A percentile compares a stretch with the other conserved stretches of the same genome.
Evolutionary conservation across 2,797 vertebrate species (phyloP).

Genomic region (Selene dorsalis): DNA sequence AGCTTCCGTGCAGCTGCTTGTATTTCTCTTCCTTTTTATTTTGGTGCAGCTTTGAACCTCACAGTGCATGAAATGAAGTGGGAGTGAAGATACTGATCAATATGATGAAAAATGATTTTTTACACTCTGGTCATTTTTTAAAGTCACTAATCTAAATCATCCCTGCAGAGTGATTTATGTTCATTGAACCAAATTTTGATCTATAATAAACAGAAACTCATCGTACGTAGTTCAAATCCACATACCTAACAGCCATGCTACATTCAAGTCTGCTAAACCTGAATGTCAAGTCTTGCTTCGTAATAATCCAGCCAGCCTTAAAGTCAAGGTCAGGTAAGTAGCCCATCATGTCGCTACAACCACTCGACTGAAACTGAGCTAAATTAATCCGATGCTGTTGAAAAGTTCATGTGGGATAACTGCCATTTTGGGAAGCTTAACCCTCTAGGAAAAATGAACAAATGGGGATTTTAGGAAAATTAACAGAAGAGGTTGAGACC

Average conservation of each 20-base stretch:
- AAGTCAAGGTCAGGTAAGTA: conserved; percentile 53
- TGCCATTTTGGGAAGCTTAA: conserved; percentile 37
- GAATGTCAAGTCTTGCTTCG: conserved; percentile 21
- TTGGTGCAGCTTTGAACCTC: neutral
- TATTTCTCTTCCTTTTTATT: neutral
- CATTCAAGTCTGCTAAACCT: conserved; percentile 5
- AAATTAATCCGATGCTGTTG: neutral
- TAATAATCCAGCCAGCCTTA: conserved; percentile 12
- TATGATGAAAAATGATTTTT: conserved; percentile 13
- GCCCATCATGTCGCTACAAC: conserved; percentile 4
- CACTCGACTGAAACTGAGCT: conserved; percentile 11
- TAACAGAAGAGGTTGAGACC: conserved; percentile 25
- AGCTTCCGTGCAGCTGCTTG: neutral
- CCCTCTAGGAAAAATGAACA: conserved; percentile 8
- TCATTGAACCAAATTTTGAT: conserved; percentile 40
- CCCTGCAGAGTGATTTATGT: conserved; percentile 47
- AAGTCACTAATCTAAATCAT: conserved; percentile 17
- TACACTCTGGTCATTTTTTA: conserved; percentile 5
- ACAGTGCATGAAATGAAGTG: neutral
- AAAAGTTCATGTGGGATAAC: conserved; percentile 28
- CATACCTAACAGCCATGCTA: neutral
- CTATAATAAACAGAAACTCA: conserved; percentile 39
- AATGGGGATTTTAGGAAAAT: conserved; percentile 35
- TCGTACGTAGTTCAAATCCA: conserved; percentile 10
- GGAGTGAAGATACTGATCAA: conserved; percentile 10